phyloP scores from a whole-genome alignment of 2,888 invertebrate genomes.

The Elegia similella region DNA sequence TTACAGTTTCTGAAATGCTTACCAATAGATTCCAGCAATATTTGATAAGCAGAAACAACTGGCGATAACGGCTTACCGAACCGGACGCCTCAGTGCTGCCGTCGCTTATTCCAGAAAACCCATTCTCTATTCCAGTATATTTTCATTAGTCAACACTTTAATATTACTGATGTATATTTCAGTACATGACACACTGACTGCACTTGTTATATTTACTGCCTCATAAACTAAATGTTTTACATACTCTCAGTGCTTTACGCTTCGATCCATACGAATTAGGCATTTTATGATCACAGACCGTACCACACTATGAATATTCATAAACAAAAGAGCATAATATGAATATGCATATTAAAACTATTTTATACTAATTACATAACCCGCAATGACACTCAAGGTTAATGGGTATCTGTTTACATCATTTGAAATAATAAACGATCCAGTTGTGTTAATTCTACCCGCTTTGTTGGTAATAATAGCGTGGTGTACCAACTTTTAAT shows the following conservation, averaged over 20 bases:
- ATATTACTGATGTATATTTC: not conserved
- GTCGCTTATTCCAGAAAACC: too few species aligned
- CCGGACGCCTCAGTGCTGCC: too few species aligned
- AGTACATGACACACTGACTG: not conserved
- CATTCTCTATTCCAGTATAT: too few species aligned
- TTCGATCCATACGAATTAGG: constrained; percentile 22
- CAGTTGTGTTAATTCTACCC: constrained; percentile 28
- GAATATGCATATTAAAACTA: not conserved
- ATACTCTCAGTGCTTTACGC: constrained; percentile 19
- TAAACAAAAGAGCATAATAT: constrained; percentile 8
- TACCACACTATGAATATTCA: constrained; percentile 22
- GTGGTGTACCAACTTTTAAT: constrained; percentile 9
- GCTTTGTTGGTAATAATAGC: constrained; percentile 27
- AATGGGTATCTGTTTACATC: constrained; percentile 32
- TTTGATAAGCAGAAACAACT: too few species aligned
- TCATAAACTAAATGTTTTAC: constrained; percentile 27
- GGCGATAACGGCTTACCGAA: too few species aligned
- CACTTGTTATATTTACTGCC: constrained; percentile 24
- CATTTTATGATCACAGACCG: constrained; percentile 21
- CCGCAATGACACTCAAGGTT: constrained; percentile 28
- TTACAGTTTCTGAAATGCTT: too few species aligned
- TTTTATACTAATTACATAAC: constrained; percentile 20
- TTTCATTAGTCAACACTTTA: too few species aligned
- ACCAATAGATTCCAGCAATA: too few species aligned
- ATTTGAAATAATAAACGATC: constrained; percentile 30